Conservation (phyloP, 2,888 invertebrate species). For the Drosophila melanosoma region DNA sequence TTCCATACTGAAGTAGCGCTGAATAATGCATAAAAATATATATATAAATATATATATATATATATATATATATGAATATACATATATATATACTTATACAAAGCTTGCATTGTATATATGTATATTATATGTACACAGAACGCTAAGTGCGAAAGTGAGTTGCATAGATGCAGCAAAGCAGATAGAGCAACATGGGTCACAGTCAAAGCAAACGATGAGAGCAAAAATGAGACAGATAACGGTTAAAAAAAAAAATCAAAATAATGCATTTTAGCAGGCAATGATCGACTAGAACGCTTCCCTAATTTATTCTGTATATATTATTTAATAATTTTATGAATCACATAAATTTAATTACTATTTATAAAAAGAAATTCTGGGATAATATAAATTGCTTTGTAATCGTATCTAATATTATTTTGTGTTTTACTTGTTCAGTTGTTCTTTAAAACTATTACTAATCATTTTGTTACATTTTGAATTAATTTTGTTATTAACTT, state of each 20-base stretch:
- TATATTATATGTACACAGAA: conserved; percentile 19
- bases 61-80: conserved; percentile 3
- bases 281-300: background rate
- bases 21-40: conserved; percentile 70
- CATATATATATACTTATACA: conserved; percentile 7
- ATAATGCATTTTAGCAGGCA: conserved; percentile 1
- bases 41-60: conserved; percentile 21
- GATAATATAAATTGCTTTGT: background rate
- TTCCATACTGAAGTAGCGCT: conserved; percentile 40
- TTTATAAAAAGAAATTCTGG: background rate
- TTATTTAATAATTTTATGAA: background rate
- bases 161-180: conserved; percentile 75
- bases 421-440: background rate
- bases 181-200: conserved; percentile 75
- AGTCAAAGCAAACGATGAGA: conserved; percentile 47
- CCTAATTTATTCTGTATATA: background rate
- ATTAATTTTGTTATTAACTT: background rate
- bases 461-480: background rate
- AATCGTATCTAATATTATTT: background rate
- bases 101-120: conserved; percentile 7
- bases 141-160: conserved; percentile 78
- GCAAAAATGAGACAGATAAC: conserved; percentile 19
- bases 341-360: background rate
- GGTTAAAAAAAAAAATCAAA: conserved; percentile 4
- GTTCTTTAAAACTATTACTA: background rate